Evolutionary conservation across 2,888 invertebrate genomes (phyloP).

Genomic region (Nasonovia ribisnigri): DNA sequence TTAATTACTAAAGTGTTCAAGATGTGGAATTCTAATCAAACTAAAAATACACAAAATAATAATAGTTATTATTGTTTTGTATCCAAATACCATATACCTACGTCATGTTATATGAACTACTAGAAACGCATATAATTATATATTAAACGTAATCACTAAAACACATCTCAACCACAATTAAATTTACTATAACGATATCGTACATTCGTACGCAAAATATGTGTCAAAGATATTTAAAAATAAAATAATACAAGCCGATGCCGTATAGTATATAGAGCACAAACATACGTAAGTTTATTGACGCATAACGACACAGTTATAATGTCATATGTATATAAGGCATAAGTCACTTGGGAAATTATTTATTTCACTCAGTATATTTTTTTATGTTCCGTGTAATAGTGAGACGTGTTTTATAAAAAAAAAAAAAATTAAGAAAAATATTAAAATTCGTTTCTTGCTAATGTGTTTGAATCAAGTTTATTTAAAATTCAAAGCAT

Average conservation of each 20-base stretch:
- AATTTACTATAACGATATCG: not conserved
- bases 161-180: not conserved
- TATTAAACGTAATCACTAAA: not conserved
- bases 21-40: not conserved
- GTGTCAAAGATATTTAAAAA: not conserved
- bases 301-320: not conserved
- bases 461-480: not conserved
- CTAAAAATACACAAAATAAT: not conserved
- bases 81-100: not conserved
- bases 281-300: not conserved
- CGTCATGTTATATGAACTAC: not conserved
- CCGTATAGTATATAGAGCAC: not conserved
- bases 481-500: not conserved
- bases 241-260: not conserved
- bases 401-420: not conserved
- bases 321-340: not conserved
- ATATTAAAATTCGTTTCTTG: not conserved
- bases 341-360: conserved; percentile 6
- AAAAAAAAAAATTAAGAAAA: not conserved
- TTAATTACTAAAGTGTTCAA: not conserved
- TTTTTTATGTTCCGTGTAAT: not conserved
- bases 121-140: not conserved
- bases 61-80: not conserved
- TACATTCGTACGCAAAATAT: not conserved
- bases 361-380: not conserved